A percentile compares a stretch with the other conserved stretches of the same genome.
phyloP scores from a whole-genome alignment of 2,797 vertebrate species.

The Microhierax caerulescens region DNA sequence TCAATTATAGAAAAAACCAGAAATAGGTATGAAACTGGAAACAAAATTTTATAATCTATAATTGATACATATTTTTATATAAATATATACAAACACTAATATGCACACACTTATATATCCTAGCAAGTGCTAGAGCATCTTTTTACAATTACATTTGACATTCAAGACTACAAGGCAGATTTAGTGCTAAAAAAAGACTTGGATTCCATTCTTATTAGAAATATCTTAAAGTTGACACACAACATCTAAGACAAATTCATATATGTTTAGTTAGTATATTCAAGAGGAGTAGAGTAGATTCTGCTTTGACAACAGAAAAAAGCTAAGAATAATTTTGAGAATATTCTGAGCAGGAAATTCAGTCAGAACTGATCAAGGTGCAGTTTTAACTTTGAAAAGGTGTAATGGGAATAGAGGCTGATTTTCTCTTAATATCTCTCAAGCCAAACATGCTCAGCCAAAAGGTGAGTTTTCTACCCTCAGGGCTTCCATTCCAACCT shows the following conservation, averaged over 20 bases:
- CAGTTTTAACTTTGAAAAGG: background rate
- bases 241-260: background rate
- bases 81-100: background rate
- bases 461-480: background rate
- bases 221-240: background rate
- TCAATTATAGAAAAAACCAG: background rate
- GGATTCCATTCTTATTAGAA: conserved; percentile 7
- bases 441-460: background rate
- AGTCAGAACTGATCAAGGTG: background rate
- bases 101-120: background rate
- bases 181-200: background rate
- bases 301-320: background rate
- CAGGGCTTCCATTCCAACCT: background rate
- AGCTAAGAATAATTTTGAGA: background rate
- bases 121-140: background rate
- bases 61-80: background rate
- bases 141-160: conserved; percentile 5
- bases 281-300: background rate
- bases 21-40: background rate
- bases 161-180: background rate
- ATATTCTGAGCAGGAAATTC: background rate
- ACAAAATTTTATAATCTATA: background rate
- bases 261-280: background rate
- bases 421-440: background rate
- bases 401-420: background rate